These are phyloP conservation scores for Ormia ochracea DNA, from an alignment of 2,888 invertebrate species.

Conservation along the genomic window DNA sequence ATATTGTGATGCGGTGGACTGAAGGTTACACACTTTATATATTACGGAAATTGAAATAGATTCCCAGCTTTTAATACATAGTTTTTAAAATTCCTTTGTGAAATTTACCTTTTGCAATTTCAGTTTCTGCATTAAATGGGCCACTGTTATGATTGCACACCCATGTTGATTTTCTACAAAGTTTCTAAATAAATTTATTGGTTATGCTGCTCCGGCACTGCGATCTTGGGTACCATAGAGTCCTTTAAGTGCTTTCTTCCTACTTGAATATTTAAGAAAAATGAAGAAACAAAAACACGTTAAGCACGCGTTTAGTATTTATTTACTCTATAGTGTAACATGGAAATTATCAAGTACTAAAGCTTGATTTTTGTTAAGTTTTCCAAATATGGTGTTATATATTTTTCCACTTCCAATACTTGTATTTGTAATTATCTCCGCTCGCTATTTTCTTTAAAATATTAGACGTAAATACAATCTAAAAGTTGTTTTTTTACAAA, in stretches of 20 bases:
- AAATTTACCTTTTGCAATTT: too few relatives aligned
- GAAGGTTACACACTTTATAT: too few relatives aligned
- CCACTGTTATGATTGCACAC: neutral
- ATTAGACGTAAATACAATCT: conserved; percentile 42
- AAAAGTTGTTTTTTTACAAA: conserved; percentile 41
- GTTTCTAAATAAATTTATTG: neutral
- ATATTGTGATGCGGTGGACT: too few relatives aligned
- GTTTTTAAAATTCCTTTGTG: too few relatives aligned
- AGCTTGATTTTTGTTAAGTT: conserved; percentile 61
- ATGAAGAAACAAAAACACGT: conserved; percentile 44
- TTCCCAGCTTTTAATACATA: too few relatives aligned
- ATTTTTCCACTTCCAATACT: conserved; percentile 35
- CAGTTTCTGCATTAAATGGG: neutral
- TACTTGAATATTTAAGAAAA: neutral
- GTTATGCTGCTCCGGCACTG: neutral
- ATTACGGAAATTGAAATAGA: too few relatives aligned
- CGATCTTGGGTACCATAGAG: neutral
- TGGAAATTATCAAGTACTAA: conserved; percentile 60
- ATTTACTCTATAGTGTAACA: conserved; percentile 57
- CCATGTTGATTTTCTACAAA: neutral
- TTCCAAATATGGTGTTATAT: conserved; percentile 51
- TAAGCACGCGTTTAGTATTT: conserved; percentile 61
- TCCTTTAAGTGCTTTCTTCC: neutral
- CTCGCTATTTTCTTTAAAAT: neutral
- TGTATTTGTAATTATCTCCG: conserved; percentile 22